Conservation (phyloP, 2,888 invertebrate genomes). For the Cosmopolites sordidus region DNA sequence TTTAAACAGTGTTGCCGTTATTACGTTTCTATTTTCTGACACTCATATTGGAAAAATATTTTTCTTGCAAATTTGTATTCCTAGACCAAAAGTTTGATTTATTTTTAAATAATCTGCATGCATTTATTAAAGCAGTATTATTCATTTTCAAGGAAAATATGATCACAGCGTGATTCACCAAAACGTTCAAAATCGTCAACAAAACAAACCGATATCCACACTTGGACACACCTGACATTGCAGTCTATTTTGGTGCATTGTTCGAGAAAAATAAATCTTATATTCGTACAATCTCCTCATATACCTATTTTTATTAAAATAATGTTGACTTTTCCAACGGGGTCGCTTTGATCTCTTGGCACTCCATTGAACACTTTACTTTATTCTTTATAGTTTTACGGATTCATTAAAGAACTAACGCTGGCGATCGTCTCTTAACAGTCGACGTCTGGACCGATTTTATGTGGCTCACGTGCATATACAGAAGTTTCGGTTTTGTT, state of each 20-base stretch:
- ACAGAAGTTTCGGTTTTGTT: conserved; percentile 33
- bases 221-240: not conserved
- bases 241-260: conserved; percentile 1
- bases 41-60: too few relatives aligned
- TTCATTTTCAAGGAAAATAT: too few relatives aligned
- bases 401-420: conserved; percentile 41
- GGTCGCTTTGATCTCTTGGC: conserved; percentile 44
- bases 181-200: too few relatives aligned
- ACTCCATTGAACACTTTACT: conserved; percentile 42
- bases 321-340: conserved; percentile 35
- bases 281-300: conserved; percentile 1
- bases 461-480: conserved; percentile 45
- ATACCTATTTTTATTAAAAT: conserved; percentile 37
- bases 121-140: too few relatives aligned
- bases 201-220: not conserved
- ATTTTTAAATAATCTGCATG: too few relatives aligned
- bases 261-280: not conserved
- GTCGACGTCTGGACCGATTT: conserved; percentile 45
- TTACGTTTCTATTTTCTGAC: too few relatives aligned
- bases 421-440: conserved; percentile 46
- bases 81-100: too few relatives aligned
- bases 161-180: too few relatives aligned
- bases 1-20: too few relatives aligned
- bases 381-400: conserved; percentile 46
- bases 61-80: too few relatives aligned